These are phyloP conservation scores for Oophaga sylvatica DNA, from an alignment of 2,797 vertebrate species.

Conservation along the genomic window DNA sequence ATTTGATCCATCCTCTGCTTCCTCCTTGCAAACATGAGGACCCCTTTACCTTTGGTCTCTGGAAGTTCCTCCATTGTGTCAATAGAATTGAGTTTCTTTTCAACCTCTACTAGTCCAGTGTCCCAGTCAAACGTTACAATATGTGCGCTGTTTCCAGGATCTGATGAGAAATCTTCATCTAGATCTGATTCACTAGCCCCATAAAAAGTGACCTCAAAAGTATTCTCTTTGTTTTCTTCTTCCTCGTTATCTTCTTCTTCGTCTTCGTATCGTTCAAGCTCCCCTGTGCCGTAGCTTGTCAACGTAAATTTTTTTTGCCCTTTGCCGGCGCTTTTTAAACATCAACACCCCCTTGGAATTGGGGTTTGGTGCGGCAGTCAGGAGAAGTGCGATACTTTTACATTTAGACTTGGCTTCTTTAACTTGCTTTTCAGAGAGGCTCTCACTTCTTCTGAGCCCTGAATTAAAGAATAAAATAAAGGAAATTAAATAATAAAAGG, in stretches of 20 bases:
- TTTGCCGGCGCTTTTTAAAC: slow-evolving; percentile 96
- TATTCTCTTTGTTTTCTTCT: slow-evolving; percentile 74
- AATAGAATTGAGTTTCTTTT: slow-evolving; percentile 79
- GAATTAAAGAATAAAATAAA: slow-evolving; percentile 54
- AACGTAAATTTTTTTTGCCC: slow-evolving; percentile 95
- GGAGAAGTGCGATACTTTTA: slow-evolving; percentile 94
- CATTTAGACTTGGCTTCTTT: slow-evolving; percentile 99
- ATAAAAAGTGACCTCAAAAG: slow-evolving; percentile 83
- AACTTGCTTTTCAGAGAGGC: slow-evolving; percentile 94
- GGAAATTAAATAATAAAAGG: neutral
- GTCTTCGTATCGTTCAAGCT: slow-evolving; percentile 81
- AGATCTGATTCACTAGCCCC: slow-evolving; percentile 82
- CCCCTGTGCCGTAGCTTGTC: slow-evolving; percentile 97
- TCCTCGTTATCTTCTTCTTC: slow-evolving; percentile 73
- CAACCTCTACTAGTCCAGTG: slow-evolving; percentile 85
- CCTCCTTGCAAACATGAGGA: slow-evolving; percentile 92
- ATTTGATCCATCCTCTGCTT: slow-evolving; percentile 94
- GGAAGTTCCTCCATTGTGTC: slow-evolving; percentile 88
- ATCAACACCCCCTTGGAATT: slow-evolving; percentile 97
- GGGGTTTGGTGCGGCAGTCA: slow-evolving; percentile 90
- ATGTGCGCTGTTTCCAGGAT: slow-evolving; percentile 76
- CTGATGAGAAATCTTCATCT: slow-evolving; percentile 83
- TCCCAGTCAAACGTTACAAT: slow-evolving; percentile 88
- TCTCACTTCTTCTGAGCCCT: slow-evolving; percentile 95
- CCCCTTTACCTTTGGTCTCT: slow-evolving; percentile 93